Evolutionary conservation across 2,888 invertebrate genomes (phyloP).

Genomic region (Drosophila heteroneura): DNA sequence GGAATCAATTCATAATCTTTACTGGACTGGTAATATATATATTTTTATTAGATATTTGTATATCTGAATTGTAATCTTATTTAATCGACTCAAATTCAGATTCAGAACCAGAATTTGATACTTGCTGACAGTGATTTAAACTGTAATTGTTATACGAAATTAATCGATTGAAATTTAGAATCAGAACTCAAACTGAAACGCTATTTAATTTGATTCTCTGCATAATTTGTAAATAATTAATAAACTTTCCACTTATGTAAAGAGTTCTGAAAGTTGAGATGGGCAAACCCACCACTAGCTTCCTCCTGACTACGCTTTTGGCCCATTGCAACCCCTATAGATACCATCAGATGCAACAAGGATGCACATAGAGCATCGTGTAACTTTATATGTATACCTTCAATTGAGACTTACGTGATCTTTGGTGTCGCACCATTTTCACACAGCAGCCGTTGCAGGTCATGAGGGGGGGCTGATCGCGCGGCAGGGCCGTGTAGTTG

Average conservation of each 20-base stretch:
- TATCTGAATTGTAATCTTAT: no score
- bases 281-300: not conserved
- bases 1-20: not conserved
- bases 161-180: not conserved
- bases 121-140: not conserved
- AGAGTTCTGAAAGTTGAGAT: not conserved
- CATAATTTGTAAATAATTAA: no score
- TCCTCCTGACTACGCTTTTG: not conserved
- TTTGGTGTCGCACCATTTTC: slow-evolving; percentile 96
- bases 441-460: slow-evolving; percentile 97
- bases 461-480: slow-evolving; percentile 94
- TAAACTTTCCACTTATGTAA: no score
- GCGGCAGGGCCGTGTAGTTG: slow-evolving; percentile 95
- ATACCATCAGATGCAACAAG: not conserved
- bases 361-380: not conserved
- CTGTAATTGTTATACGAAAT: not conserved
- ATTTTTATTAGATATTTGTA: not conserved
- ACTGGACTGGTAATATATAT: not conserved
- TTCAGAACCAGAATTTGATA: not conserved
- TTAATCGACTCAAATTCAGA: not conserved
- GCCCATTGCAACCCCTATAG: not conserved
- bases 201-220: not conserved
- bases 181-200: not conserved
- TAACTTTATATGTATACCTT: not conserved
- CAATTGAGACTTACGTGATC: slow-evolving; percentile 91